Evolutionary conservation across 2,113 vertebrate genomes (phyloP).

Genomic region (Gorsachius goisagi): DNA sequence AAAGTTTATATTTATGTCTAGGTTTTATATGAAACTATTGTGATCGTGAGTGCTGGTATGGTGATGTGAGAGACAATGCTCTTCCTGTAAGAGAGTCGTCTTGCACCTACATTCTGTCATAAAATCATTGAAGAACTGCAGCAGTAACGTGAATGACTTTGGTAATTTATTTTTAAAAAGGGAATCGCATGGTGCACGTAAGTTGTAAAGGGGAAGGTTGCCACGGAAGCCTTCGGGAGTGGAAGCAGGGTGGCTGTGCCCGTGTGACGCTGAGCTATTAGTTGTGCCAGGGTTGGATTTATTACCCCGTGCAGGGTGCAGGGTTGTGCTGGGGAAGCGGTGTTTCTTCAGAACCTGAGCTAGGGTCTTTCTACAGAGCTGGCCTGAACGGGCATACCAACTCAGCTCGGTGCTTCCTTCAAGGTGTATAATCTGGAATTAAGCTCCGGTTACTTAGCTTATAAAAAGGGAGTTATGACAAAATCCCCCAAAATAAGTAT

Average conservation of each 20-base stretch:
- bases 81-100: not conserved
- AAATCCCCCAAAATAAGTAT: not conserved
- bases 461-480: not conserved
- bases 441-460: not conserved
- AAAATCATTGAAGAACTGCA: not conserved
- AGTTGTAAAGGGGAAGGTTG: not conserved
- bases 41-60: not conserved
- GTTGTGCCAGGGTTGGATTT: not conserved
- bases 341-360: not conserved
- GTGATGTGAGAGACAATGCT: not conserved
- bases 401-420: not conserved
- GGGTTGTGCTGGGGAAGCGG: not conserved
- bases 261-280: accelerated
- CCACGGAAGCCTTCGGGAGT: not conserved
- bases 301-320: not conserved
- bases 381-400: not conserved
- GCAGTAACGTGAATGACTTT: not conserved
- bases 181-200: not conserved
- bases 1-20: not conserved
- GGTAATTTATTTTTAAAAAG: not conserved
- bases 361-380: not conserved
- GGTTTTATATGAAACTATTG: not conserved
- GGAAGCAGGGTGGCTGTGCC: not conserved
- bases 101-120: not conserved
- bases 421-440: not conserved